A percentile compares a stretch with the other conserved stretches of the same genome.
phyloP scores from a whole-genome alignment of 2,888 invertebrate species.

The Andricus quercusramuli region DNA sequence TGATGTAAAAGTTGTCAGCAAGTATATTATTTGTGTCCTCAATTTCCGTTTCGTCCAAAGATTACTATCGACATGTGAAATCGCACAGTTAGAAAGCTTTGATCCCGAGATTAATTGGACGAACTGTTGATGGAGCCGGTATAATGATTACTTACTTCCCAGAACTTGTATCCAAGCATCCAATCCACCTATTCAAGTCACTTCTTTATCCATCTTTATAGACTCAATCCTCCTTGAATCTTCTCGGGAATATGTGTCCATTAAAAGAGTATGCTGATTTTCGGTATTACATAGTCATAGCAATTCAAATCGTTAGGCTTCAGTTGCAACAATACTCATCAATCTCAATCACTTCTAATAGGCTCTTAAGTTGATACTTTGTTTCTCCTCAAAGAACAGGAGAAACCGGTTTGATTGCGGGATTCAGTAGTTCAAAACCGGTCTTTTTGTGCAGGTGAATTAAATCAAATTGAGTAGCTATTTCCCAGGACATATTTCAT shows the following conservation, averaged over 20 bases:
- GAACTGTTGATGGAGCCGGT: constrained; percentile 10
- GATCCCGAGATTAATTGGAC: constrained; percentile 39
- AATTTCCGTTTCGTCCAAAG: constrained; percentile 4
- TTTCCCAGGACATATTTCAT: neutral
- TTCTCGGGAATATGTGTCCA: constrained; percentile 8
- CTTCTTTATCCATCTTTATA: neutral
- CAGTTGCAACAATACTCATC: too few relatives aligned
- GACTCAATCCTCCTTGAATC: neutral
- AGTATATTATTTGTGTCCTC: neutral
- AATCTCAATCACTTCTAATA: neutral
- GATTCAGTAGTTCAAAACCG: neutral
- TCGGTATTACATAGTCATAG: neutral
- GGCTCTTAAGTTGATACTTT: constrained; percentile 4
- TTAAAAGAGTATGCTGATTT: neutral
- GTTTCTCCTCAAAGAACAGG: constrained; percentile 12
- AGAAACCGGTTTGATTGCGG: constrained; percentile 17
- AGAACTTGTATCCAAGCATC: constrained; percentile 13
- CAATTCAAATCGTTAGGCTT: too few relatives aligned
- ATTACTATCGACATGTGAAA: constrained; percentile 30
- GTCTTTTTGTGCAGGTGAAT: neutral
- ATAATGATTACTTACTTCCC: constrained; percentile 23
- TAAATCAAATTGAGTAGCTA: neutral
- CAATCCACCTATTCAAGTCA: constrained; percentile 1
- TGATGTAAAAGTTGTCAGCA: neutral
- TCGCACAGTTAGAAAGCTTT: constrained; percentile 30